A percentile compares a stretch with the other conserved stretches of the same genome.
Conservation (phyloP, 2,113 vertebrate species). For the Gopherus flavomarginatus region DNA sequence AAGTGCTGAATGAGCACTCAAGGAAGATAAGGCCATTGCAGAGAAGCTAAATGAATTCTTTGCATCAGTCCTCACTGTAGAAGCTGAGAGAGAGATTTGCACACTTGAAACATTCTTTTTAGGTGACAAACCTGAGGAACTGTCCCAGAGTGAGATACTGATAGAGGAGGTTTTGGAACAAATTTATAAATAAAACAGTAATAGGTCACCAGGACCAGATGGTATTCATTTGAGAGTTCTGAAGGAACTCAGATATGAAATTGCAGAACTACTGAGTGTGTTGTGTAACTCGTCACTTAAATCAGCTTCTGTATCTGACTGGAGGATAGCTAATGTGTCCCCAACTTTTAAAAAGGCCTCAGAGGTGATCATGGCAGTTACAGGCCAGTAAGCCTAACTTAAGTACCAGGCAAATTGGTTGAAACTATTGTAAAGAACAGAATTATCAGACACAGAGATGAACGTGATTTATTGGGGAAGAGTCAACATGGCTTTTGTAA, state of each 20-base stretch:
- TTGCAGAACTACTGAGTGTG: background rate
- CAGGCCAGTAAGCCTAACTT: too few species aligned
- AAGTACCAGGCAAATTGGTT: too few species aligned
- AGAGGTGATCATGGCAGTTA: too few species aligned
- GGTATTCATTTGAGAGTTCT: background rate
- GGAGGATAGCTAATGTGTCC: background rate
- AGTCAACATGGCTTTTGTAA: too few species aligned
- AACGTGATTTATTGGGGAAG: too few species aligned
- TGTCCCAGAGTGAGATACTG: background rate
- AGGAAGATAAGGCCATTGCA: background rate
- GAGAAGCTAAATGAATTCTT: background rate
- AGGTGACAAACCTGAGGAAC: background rate
- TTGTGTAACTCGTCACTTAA: background rate
- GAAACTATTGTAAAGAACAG: too few species aligned
- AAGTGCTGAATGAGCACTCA: too few species aligned
- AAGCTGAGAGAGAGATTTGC: background rate
- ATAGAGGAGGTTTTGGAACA: background rate
- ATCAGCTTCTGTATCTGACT: background rate
- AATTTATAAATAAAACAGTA: background rate
- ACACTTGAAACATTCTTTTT: background rate
- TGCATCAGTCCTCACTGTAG: background rate
- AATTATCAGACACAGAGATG: too few species aligned
- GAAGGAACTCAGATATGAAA: background rate
- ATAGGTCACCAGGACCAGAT: background rate
- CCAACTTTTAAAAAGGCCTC: too few species aligned